Percentiles rank a stretch among this genome's conserved stretches.
phyloP scores from a whole-genome alignment of 2,888 invertebrate species.

The Caenorhabditis parvicauda region DNA sequence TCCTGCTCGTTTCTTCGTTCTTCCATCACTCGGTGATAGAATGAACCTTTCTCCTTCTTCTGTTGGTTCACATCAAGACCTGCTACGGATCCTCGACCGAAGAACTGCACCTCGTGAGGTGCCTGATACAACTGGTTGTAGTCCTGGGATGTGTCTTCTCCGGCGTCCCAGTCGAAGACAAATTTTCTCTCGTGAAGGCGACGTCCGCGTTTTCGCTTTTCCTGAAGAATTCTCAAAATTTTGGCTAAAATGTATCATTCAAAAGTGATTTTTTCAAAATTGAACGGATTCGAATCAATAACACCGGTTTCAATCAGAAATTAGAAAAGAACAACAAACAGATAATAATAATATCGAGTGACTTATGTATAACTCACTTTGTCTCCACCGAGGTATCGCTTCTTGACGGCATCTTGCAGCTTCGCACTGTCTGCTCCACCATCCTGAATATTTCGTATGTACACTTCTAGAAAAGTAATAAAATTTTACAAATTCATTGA shows the following conservation, averaged over 20 bases:
- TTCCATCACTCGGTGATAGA: slow-evolving; percentile 91
- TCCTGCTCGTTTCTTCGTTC: slow-evolving; percentile 91
- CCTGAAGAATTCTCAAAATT: too few species aligned
- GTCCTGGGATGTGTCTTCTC: slow-evolving; percentile 94
- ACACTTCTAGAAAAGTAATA: too few species aligned
- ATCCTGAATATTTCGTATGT: too few species aligned
- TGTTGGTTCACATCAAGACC: slow-evolving; percentile 88
- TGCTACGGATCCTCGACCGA: slow-evolving; percentile 93
- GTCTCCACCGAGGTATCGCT: slow-evolving; percentile 51
- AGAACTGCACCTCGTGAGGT: slow-evolving; percentile 91
- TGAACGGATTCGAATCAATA: not conserved
- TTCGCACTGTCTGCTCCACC: slow-evolving; percentile 38
- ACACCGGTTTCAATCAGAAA: not conserved
- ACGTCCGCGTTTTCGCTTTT: slow-evolving; percentile 74
- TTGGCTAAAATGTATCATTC: too few species aligned
- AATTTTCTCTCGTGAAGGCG: slow-evolving; percentile 96
- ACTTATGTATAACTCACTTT: slow-evolving; percentile 29
- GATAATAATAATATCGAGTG: too few species aligned
- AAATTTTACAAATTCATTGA: too few species aligned
- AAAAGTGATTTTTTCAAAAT: not conserved
- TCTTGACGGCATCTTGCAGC: slow-evolving; percentile 52
- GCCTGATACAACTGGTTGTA: slow-evolving; percentile 96
- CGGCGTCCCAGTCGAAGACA: slow-evolving; percentile 99
- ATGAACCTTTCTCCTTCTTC: slow-evolving; percentile 81
- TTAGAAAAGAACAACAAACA: not conserved